Base-by-base conservation (phyloP, 2,113 vertebrate species). In the Dasyornis broadbenti region DNA sequence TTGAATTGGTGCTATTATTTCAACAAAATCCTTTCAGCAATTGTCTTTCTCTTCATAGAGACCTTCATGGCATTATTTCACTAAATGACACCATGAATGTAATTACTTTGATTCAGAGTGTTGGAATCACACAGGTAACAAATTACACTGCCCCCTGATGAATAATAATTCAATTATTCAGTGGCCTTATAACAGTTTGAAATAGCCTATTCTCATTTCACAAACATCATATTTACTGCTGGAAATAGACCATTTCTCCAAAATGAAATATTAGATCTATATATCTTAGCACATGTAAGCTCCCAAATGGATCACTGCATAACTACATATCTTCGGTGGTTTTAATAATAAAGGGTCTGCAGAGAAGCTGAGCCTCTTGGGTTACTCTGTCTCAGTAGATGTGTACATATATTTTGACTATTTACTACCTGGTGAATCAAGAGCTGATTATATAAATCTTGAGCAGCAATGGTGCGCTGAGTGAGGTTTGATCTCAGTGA, bases 91-190 rank as follows among this genome's bases (percentile, higher is more conserved):
- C 80, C 31, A n/a, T 79, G 89, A 89, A 87, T 92, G 78, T 88
- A 88, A 94, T 97, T 97, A 95, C 89, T 95, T 96, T 97, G 97
- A 95, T 97, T 97, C 90, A 97, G 90, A 87, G 91, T 82, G 84
- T 61, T 94, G 88, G 52, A 94, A 96, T 86, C 87, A 75, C 81
- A 92, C 78, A 96, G 95, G 96, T 95, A 94, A 95, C 94, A 94
- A 97, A 97, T 97, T 86, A 92, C 81, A 57, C 85, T 94, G 40
- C 63, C 84, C 91, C 73, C 92, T 89, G 87, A 92, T 96, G 90
- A 96, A 80, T 86, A 97, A 96, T 97, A 96, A 95, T 97, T 97
- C 93, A 97, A 90, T 97, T 95, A 96, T 95, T 97, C 86, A 96
- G 94, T 92, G 77, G 95, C 76, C 84, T 92, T 94, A 86, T 69